A percentile compares a stretch with the other conserved stretches of the same genome.
phyloP scores from a whole-genome alignment of 1,140 invertebrate species.

The Ridgeia piscesae region DNA sequence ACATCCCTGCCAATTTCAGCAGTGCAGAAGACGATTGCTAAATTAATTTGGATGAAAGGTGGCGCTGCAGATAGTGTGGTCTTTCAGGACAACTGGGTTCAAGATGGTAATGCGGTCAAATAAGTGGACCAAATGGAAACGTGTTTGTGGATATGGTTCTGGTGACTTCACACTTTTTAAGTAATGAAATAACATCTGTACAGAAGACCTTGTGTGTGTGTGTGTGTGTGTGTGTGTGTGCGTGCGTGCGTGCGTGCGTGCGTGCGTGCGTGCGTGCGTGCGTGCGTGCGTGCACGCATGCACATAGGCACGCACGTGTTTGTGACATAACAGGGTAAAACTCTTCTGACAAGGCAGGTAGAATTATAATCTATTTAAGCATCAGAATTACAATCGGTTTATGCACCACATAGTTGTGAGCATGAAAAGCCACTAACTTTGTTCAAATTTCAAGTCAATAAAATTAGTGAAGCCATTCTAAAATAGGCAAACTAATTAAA shows the following conservation, averaged over 20 bases:
- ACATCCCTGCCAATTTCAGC: neutral
- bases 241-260: no score
- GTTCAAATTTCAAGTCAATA: no score
- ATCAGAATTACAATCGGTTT: neutral
- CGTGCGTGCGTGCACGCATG: no score
- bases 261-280: no score
- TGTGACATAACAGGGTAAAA: neutral
- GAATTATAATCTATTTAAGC: neutral
- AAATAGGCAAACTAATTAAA: no score
- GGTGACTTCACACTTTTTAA: neutral
- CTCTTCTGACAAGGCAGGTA: neutral
- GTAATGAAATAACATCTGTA: neutral
- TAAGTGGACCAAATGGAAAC: neutral
- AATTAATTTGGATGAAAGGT: slow-evolving; percentile 6
- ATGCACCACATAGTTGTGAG: no score
- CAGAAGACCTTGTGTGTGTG: neutral
- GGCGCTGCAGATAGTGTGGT: neutral
- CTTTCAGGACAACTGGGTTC: neutral
- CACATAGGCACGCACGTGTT: no score
- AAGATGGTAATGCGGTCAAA: neutral
- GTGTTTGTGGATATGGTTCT: neutral
- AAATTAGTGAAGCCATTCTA: no score
- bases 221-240: no score
- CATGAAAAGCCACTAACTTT: no score
- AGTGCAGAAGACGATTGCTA: neutral